Evolutionary conservation across 2,113 vertebrate genomes (phyloP).

Genomic region (Nanorana parkeri): DNA sequence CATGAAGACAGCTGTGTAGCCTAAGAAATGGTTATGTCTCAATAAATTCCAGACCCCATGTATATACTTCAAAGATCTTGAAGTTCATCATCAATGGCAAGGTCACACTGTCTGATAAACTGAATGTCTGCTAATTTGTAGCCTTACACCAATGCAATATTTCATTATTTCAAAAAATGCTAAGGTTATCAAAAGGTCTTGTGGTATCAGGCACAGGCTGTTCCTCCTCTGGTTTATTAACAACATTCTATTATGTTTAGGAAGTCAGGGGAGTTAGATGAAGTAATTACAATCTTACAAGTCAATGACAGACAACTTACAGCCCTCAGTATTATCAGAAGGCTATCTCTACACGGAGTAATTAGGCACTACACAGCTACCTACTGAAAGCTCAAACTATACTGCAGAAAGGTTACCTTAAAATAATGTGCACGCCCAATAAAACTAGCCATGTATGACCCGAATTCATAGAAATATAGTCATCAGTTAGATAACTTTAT

Average conservation of each 20-base stretch:
- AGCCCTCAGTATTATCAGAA: slow-evolving; percentile 19
- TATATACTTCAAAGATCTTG: slow-evolving; percentile 30
- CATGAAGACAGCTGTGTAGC: slow-evolving; percentile 26
- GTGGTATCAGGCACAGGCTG: slow-evolving; percentile 47
- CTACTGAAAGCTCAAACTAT: not conserved
- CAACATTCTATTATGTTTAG: slow-evolving; percentile 47
- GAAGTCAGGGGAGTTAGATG: slow-evolving; percentile 31
- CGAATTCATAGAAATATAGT: too few relatives aligned
- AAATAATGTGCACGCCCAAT: not conserved
- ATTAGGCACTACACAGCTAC: not conserved
- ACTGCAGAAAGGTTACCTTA: not conserved
- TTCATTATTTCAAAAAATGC: slow-evolving; percentile 48
- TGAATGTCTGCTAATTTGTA: slow-evolving; percentile 39
- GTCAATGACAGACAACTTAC: slow-evolving; percentile 39
- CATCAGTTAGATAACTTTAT: too few relatives aligned
- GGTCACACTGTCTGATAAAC: slow-evolving; percentile 43
- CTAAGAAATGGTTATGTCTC: slow-evolving; percentile 37
- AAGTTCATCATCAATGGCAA: slow-evolving; percentile 54
- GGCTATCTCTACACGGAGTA: not conserved
- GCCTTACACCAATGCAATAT: slow-evolving; percentile 40
- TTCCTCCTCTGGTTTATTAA: slow-evolving; percentile 32
- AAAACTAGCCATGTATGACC: too few relatives aligned
- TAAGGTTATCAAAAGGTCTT: slow-evolving; percentile 54
- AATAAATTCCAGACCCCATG: slow-evolving; percentile 44
- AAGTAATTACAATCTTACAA: slow-evolving; percentile 32